Evolutionary conservation across 1,140 invertebrate species (phyloP).

Genomic region (Trichogramma pretiosum): DNA sequence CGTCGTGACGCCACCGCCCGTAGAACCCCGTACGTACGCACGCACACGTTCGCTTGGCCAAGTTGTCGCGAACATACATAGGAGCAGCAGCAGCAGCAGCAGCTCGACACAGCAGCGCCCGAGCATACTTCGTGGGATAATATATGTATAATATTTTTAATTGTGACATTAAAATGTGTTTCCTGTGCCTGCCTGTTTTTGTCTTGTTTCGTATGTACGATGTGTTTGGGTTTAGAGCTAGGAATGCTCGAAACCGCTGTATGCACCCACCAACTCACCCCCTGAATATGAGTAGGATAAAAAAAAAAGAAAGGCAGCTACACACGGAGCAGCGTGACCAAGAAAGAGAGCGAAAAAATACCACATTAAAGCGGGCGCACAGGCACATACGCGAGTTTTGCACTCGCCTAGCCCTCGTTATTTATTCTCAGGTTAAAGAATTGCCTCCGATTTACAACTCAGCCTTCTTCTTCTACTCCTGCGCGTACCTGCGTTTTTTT

Average conservation of each 20-base stretch:
- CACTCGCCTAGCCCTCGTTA: conserved; percentile 35
- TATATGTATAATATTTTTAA: conserved; percentile 43
- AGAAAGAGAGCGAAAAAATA: no score
- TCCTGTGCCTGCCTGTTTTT: conserved; percentile 27
- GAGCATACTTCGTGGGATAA: conserved; percentile 26
- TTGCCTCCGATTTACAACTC: conserved; percentile 23
- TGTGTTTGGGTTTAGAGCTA: conserved; percentile 27
- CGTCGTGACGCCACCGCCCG: no score
- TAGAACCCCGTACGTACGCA: no score
- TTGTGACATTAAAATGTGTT: conserved; percentile 42
- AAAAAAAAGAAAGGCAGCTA: neutral
- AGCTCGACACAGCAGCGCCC: neutral
- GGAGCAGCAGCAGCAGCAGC: no score
- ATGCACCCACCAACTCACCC: neutral
- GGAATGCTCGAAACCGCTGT: conserved; percentile 18
- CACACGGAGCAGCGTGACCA: no score
- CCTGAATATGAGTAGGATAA: conserved; percentile 1
- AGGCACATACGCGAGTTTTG: no score
- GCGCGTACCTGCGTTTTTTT: no score
- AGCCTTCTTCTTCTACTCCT: no score
- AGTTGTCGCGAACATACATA: no score
- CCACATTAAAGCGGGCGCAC: no score
- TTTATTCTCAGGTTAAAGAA: conserved; percentile 38
- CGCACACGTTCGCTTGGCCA: conserved; percentile 7
- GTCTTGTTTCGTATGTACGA: no score